Percentiles rank a stretch among this genome's conserved stretches.
Evolutionary conservation across 2,888 invertebrate species (phyloP).

Genomic region (Scaptomyza reducta): DNA sequence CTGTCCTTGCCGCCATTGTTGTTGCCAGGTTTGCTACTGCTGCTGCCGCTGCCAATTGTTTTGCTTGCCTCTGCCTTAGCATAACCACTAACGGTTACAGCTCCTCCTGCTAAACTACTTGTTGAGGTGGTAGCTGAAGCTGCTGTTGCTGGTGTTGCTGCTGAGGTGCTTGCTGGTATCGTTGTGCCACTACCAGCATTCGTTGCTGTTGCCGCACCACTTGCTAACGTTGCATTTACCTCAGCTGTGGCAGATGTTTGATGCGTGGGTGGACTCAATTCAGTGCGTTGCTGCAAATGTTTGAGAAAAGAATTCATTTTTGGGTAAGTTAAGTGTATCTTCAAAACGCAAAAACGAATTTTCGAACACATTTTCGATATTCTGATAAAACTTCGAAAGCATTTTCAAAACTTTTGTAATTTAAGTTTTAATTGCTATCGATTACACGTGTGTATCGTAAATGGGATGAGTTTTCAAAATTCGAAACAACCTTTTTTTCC

Average conservation of each 20-base stretch:
- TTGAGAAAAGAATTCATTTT: not conserved
- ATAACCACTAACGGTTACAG: slow-evolving; percentile 28
- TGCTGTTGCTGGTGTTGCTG: slow-evolving; percentile 11
- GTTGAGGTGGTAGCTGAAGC: slow-evolving; percentile 42
- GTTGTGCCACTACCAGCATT: slow-evolving; percentile 60
- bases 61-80: slow-evolving; percentile 59
- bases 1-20: slow-evolving; percentile 45
- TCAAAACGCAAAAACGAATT: no score
- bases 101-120: slow-evolving; percentile 25
- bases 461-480: not conserved
- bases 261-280: slow-evolving; percentile 82
- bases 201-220: slow-evolving; percentile 50
- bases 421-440: not conserved
- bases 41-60: slow-evolving; percentile 36
- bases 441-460: not conserved
- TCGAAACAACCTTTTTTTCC: no score
- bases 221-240: slow-evolving; percentile 64
- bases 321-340: no score
- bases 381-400: no score
- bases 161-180: slow-evolving; percentile 37
- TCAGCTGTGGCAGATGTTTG: slow-evolving; percentile 78
- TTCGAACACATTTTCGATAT: no score
- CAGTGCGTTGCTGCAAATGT: slow-evolving; percentile 83
- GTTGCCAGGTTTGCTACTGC: slow-evolving; percentile 48
- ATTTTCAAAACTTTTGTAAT: not conserved